Evolutionary conservation across 1,140 invertebrate genomes (phyloP).

Genomic region (Eumaeus atala): DNA sequence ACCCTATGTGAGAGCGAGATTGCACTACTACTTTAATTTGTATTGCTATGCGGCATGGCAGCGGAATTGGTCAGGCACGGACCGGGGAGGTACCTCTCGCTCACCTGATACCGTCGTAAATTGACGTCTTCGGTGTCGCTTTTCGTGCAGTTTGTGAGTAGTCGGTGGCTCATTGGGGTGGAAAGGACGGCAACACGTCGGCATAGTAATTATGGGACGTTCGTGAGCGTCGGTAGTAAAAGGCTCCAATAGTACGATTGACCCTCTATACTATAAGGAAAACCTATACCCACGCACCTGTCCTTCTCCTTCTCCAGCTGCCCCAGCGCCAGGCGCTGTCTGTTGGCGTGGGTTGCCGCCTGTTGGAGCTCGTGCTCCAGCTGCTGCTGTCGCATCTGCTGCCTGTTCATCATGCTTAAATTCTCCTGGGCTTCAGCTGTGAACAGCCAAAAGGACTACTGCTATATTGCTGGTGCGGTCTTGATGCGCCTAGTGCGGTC

Average conservation of each 20-base stretch:
- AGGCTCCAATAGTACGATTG: too few relatives aligned
- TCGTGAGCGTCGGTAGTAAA: too few relatives aligned
- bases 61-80: slow-evolving; percentile 51
- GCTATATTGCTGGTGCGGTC: too few relatives aligned
- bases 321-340: slow-evolving; percentile 50
- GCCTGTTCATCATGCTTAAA: slow-evolving; percentile 49
- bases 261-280: too few relatives aligned
- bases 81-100: slow-evolving; percentile 50
- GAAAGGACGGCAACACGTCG: too few relatives aligned
- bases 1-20: background rate
- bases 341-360: slow-evolving; percentile 44
- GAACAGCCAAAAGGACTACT: background rate
- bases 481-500: too few relatives aligned
- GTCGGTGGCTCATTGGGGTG: too few relatives aligned
- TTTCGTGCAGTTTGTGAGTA: slow-evolving; percentile 47
- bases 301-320: slow-evolving; percentile 66
- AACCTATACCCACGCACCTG: slow-evolving; percentile 35
- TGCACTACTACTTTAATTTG: slow-evolving; percentile 52
- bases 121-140: too few relatives aligned
- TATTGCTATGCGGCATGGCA: slow-evolving; percentile 58
- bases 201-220: too few relatives aligned
- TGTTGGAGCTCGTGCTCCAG: slow-evolving; percentile 60
- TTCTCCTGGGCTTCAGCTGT: slow-evolving; percentile 60
- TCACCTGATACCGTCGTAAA: slow-evolving; percentile 56
- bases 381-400: slow-evolving; percentile 55